phyloP scores from a whole-genome alignment of 2,888 invertebrate species.

The Folsomia candida region DNA sequence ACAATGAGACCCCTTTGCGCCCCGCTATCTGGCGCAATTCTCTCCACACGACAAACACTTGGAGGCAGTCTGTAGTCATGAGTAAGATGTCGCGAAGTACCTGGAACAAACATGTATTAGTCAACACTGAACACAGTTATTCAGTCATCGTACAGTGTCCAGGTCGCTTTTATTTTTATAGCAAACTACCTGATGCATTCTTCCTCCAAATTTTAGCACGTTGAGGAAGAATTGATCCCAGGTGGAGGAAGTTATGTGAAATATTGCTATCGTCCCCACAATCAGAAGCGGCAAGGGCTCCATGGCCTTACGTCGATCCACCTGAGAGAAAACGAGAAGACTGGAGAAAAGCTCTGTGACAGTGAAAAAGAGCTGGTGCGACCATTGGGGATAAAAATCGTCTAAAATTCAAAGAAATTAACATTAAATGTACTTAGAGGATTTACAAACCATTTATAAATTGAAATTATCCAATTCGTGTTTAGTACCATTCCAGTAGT shows the following conservation, averaged over 20 bases:
- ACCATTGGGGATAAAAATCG: slow-evolving; percentile 65
- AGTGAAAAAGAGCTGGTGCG: slow-evolving; percentile 58
- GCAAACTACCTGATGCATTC: not conserved
- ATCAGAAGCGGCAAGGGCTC: not conserved
- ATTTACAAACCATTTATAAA: too few species aligned
- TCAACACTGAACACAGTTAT: not conserved
- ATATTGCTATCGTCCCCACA: not conserved
- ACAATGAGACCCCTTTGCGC: not conserved
- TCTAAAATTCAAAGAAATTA: too few species aligned
- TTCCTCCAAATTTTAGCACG: not conserved
- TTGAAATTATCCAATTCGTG: too few species aligned
- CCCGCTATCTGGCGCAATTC: not conserved
- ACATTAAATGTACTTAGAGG: too few species aligned
- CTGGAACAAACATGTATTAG: not conserved
- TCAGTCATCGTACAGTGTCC: too few species aligned
- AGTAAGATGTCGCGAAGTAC: not conserved
- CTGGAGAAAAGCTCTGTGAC: slow-evolving; percentile 3
- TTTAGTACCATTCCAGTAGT: slow-evolving; percentile 70
- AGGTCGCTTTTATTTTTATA: not conserved
- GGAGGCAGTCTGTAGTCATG: not conserved
- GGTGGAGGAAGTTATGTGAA: not conserved
- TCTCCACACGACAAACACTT: not conserved
- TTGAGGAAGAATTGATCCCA: not conserved
- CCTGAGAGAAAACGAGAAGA: not conserved
- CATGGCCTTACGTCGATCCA: not conserved